A percentile compares a stretch with the other conserved stretches of the same genome.
Conservation (phyloP, 2,888 invertebrate genomes). For the Drosophila parthenogenetica region DNA sequence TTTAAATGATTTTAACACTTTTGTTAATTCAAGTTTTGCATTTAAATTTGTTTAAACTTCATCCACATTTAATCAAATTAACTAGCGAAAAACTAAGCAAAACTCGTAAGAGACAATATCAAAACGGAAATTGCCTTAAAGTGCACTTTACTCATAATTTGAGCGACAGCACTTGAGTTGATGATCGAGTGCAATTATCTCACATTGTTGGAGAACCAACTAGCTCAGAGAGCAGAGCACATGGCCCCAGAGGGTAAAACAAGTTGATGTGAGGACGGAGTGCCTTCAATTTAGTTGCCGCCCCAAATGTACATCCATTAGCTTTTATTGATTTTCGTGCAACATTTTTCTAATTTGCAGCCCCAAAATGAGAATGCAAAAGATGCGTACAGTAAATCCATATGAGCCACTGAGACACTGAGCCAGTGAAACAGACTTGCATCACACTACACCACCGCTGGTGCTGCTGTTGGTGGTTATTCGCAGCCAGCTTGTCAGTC, state of each 20-base stretch:
- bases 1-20: too few relatives aligned
- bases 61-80: background rate
- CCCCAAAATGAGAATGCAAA: slow-evolving; percentile 46
- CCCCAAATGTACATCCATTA: slow-evolving; percentile 63
- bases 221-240: slow-evolving; percentile 33
- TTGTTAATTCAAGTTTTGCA: too few relatives aligned
- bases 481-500: slow-evolving; percentile 12
- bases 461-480: too few relatives aligned
- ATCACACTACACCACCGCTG: background rate
- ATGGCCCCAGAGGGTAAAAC: too few relatives aligned
- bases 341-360: slow-evolving; percentile 78
- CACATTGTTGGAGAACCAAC: slow-evolving; percentile 43
- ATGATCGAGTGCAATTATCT: slow-evolving; percentile 48
- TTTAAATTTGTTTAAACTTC: too few relatives aligned
- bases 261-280: background rate
- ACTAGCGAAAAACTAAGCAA: background rate
- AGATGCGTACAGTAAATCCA: slow-evolving; percentile 11
- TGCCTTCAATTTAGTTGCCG: slow-evolving; percentile 52
- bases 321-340: slow-evolving; percentile 75
- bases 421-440: background rate
- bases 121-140: slow-evolving; percentile 18
- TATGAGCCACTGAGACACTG: background rate
- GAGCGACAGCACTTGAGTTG: slow-evolving; percentile 2
- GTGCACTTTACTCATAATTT: slow-evolving; percentile 12
- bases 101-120: slow-evolving; percentile 1